Evolutionary conservation across 1,140 invertebrate genomes (phyloP), one percentile per base, ranked within the genome.

Genomic region (Hydropsyche tenuis): DNA sequence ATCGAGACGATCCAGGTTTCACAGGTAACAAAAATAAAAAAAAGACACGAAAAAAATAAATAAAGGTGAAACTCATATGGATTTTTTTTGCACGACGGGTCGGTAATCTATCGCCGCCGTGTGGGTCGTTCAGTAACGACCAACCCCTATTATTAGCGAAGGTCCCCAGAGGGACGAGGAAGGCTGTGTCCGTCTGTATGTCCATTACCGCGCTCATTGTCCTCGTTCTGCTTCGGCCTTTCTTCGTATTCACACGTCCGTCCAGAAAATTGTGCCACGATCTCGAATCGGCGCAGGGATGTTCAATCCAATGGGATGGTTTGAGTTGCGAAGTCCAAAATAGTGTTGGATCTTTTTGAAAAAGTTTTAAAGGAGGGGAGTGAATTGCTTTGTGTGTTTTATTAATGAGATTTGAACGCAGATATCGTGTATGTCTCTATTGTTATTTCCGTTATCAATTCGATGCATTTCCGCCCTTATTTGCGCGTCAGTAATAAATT

Each of bases 191-290:
- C 75, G 66, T 73, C 62, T 62, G 72, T 77, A 63, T 69, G 45
- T 72, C 75, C 69, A 73, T 76, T 76, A 76, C 68, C 45, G 68
- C 20, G 22, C 64, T 66, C 68, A 76, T 74, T 76, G 75, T 74
- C 69, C 23, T 60, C 6, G 5, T 14, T 48, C 18, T 46, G 48
- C 56, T 60, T 23, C 22, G 20, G 56, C 9, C 23, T 60, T 27
- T 27, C 56, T 60, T 60, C 30, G 30, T 37, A 37, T 37, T 37
- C 56, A 60, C 56, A 60, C 56, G 56, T 60, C 56, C 56, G 56
- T 60, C 23, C 56, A 20, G 56, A 18, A 60, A 60, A 60, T 60
- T 60, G 56, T 60, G 22, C 56, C 56, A 23, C 56, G 22, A 60
- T 60, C 20, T 37, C 9, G 30, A 37, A 37, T 37, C 30, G 30